Conservation (phyloP, 2,888 invertebrate species). For the Chalcis sispes region DNA sequence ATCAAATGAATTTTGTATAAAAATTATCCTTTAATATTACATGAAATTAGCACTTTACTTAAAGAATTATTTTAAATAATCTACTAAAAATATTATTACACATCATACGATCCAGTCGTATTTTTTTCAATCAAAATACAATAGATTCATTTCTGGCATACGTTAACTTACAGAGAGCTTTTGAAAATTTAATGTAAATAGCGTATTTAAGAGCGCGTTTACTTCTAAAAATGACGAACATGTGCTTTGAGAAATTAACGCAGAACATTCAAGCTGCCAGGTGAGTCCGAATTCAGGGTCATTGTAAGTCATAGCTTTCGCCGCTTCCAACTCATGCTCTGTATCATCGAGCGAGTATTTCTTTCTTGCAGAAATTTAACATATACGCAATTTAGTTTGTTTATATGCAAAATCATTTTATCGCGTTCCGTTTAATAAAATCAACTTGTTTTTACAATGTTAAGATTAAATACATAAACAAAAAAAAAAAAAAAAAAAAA, state of each 20-base stretch:
- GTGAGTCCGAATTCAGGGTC: slow-evolving; percentile 61
- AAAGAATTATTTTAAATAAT: too few species aligned
- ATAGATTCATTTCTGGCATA: neutral
- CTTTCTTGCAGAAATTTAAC: slow-evolving; percentile 54
- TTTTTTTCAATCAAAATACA: neutral
- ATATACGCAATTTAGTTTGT: too few species aligned
- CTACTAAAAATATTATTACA: too few species aligned
- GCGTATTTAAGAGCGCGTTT: neutral
- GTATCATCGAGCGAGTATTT: slow-evolving; percentile 57
- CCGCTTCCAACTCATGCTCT: slow-evolving; percentile 56
- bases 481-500: too few species aligned
- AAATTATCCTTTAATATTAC: too few species aligned
- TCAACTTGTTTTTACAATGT: too few species aligned
- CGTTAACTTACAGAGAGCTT: neutral
- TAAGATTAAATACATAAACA: too few species aligned
- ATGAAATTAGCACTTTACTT: too few species aligned
- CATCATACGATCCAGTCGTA: too few species aligned
- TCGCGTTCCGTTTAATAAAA: too few species aligned
- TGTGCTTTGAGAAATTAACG: slow-evolving; percentile 55
- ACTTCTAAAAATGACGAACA: slow-evolving; percentile 45
- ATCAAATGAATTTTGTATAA: too few species aligned
- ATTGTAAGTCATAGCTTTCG: slow-evolving; percentile 52
- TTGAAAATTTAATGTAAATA: neutral
- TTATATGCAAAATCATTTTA: too few species aligned
- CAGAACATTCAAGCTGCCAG: slow-evolving; percentile 61